These are phyloP conservation scores for Agrochola lychnidis DNA, from an alignment of 2,888 invertebrate genomes.

Conservation along the genomic window DNA sequence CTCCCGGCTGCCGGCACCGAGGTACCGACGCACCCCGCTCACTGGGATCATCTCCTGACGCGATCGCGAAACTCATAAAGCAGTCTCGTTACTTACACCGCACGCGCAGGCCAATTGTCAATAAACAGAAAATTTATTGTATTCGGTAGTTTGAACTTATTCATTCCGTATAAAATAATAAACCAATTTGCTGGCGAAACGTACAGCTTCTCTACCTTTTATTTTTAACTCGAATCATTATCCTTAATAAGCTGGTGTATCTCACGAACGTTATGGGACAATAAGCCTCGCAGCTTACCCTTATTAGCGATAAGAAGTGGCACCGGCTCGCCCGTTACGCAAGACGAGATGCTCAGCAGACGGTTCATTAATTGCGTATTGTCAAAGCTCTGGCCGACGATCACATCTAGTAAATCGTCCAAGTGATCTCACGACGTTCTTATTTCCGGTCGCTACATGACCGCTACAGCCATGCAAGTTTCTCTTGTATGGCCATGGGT, in stretches of 20 bases:
- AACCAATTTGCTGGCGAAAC: conserved; percentile 41
- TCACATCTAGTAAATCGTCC: conserved; percentile 79
- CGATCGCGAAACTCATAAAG: conserved; percentile 71
- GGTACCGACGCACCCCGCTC: conserved; percentile 64
- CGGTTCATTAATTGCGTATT: conserved; percentile 86
- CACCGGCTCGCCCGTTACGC: conserved; percentile 79
- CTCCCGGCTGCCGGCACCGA: conserved; percentile 72
- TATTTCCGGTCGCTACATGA: conserved; percentile 74
- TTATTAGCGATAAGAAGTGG: conserved; percentile 85
- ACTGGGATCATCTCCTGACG: conserved; percentile 71
- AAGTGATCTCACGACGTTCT: conserved; percentile 77
- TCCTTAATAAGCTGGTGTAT: conserved; percentile 44
- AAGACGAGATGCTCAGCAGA: conserved; percentile 74
- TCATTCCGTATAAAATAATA: conserved; percentile 46
- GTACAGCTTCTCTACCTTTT: conserved; percentile 9
- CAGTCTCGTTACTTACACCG: conserved; percentile 68
- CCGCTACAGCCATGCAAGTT: conserved; percentile 61
- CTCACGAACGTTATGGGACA: conserved; percentile 38
- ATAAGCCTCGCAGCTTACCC: conserved; percentile 68
- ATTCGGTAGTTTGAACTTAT: conserved; percentile 34
- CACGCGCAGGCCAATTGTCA: conserved; percentile 57
- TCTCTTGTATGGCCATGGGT: conserved; percentile 74
- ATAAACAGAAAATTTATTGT: conserved; percentile 60
- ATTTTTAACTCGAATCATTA: conserved; percentile 41
- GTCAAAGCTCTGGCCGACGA: conserved; percentile 78